Percentiles rank a stretch among this genome's conserved stretches.
Evolutionary conservation across 1,140 invertebrate species (phyloP).

Genomic region (Grapholita molesta): DNA sequence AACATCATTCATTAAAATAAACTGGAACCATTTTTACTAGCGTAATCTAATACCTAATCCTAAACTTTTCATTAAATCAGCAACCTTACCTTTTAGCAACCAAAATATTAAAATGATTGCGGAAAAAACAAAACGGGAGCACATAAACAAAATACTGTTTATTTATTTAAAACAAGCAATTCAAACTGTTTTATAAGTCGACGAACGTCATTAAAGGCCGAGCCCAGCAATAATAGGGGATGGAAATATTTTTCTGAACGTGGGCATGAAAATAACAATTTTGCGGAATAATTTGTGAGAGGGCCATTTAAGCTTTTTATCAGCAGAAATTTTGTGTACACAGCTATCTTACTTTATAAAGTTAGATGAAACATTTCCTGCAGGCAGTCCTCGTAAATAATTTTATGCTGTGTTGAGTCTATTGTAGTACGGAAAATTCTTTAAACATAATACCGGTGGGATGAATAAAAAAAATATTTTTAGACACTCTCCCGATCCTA

Average conservation of each 20-base stretch:
- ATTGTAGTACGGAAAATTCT: conserved; percentile 47
- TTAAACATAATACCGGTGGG: conserved; percentile 47
- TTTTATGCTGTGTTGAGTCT: conserved; percentile 65
- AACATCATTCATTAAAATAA: no score
- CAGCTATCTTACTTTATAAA: conserved; percentile 61
- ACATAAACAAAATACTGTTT: conserved; percentile 52
- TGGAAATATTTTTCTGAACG: conserved; percentile 47
- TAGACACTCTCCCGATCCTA: conserved; percentile 25
- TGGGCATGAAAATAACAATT: conserved; percentile 67
- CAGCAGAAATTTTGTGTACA: conserved; percentile 61
- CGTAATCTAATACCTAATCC: no score
- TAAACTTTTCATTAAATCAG: no score
- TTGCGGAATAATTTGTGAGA: conserved; percentile 62
- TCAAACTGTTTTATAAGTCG: conserved; percentile 57
- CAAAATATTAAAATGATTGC: background rate
- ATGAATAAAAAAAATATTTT: conserved; percentile 37
- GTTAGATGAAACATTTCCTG: conserved; percentile 56
- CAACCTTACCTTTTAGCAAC: background rate
- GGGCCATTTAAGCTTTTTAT: conserved; percentile 71
- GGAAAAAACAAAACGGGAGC: conserved; percentile 31
- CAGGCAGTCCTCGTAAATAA: conserved; percentile 58
- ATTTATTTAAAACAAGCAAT: conserved; percentile 63
- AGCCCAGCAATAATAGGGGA: conserved; percentile 47
- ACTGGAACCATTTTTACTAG: no score
- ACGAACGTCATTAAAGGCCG: conserved; percentile 49